These are phyloP conservation scores for Aurelia aurita DNA, from an alignment of 30 jellyfish, hydroid and myxozoan species.

Conservation along the genomic window DNA sequence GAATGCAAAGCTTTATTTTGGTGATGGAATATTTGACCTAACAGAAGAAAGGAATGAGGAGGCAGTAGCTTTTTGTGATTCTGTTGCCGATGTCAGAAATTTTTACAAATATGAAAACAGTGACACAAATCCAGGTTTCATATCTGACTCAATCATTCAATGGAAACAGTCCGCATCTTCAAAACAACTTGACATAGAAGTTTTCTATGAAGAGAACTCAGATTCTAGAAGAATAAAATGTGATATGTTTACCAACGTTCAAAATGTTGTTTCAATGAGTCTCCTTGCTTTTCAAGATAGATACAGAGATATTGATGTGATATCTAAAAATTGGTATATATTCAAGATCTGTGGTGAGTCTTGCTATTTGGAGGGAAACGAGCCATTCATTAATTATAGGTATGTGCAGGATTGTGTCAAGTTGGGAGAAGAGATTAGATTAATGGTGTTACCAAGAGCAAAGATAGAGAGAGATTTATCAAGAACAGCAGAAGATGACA, in stretches of 20 bases:
- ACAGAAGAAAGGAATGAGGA: conserved; percentile 96
- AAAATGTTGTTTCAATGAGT: conserved; percentile 66
- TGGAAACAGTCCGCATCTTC: conserved; percentile 23
- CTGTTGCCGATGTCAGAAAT: conserved; percentile 78
- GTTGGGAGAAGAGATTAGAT: conserved; percentile 49
- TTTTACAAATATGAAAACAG: conserved; percentile 24
- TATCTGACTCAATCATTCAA: conserved; percentile 43
- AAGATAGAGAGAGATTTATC: conserved; percentile 63
- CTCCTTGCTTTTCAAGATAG: conserved; percentile 43
- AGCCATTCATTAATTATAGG: conserved; percentile 67
- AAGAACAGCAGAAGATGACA: conserved; percentile 84
- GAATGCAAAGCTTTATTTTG: conserved; percentile 63
- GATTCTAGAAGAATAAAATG: conserved; percentile 36
- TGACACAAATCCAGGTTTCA: conserved; percentile 82
- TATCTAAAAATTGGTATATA: conserved; percentile 73
- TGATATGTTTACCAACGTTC: conserved; percentile 54
- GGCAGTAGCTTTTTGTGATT: conserved; percentile 76
- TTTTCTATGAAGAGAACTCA: conserved; percentile 42
- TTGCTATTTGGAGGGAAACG: conserved; percentile 81
- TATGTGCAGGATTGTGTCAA: conserved; percentile 80
- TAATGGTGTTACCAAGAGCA: conserved; percentile 51
- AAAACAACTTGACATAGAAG: conserved; percentile 25
- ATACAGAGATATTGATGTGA: conserved; percentile 72
- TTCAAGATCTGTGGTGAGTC: conserved; percentile 83
- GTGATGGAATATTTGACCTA: conserved; percentile 84